Evolutionary conservation across 1,140 invertebrate genomes (phyloP).

Genomic region (Hestina assimilis): DNA sequence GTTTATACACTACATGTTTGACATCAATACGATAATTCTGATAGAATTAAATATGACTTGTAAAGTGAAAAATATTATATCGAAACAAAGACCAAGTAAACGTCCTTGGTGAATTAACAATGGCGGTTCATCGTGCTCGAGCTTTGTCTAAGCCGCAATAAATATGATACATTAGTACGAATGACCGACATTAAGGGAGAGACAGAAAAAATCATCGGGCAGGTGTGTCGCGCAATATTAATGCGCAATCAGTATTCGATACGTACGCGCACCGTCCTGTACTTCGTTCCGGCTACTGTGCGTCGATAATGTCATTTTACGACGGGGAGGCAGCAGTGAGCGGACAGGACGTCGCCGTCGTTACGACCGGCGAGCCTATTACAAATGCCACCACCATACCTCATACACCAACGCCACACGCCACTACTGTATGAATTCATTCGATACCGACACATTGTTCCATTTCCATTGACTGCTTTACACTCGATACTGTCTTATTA

Average conservation of each 20-base stretch:
- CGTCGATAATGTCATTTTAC: conserved; percentile 77
- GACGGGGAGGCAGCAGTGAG: conserved; percentile 59
- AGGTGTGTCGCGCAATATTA: conserved; percentile 75
- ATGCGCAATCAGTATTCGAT: conserved; percentile 75
- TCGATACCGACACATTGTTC: conserved; percentile 50
- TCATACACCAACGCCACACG: conserved; percentile 59
- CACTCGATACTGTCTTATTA: conserved; percentile 33
- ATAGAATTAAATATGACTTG: conserved; percentile 13
- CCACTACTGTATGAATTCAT: conserved; percentile 40
- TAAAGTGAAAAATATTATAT: conserved; percentile 9
- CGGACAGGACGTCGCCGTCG: conserved; percentile 76
- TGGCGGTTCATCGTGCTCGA: conserved; percentile 51
- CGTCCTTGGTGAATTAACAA: conserved; percentile 60
- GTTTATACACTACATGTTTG: background rate
- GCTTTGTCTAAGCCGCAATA: conserved; percentile 64
- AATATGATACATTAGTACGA: conserved; percentile 72
- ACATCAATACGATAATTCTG: conserved; percentile 3
- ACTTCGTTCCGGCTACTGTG: conserved; percentile 76
- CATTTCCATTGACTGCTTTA: conserved; percentile 53
- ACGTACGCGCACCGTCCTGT: conserved; percentile 72
- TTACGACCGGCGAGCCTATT: conserved; percentile 75
- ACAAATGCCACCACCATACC: conserved; percentile 72
- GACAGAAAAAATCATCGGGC: conserved; percentile 73
- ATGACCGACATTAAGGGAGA: conserved; percentile 76
- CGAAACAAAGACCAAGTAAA: conserved; percentile 44